Evolutionary conservation across 1,140 invertebrate genomes (phyloP).

Genomic region (Heliconius himera): DNA sequence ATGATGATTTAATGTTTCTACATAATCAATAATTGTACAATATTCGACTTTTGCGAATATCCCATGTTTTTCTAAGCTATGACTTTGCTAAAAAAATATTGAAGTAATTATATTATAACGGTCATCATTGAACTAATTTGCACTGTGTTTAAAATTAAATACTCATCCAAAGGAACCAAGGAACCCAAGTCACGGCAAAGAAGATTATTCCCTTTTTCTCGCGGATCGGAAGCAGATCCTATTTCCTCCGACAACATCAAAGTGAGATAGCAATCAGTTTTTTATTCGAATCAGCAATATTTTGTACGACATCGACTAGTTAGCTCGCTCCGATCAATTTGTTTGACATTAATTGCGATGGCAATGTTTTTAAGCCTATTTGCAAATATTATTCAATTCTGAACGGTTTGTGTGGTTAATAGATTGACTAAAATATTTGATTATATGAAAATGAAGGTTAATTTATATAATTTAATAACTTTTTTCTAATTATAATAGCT

Average conservation of each 20-base stretch:
- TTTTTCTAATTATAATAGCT: too few species aligned
- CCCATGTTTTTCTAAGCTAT: too few species aligned
- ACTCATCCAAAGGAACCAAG: conserved; percentile 48
- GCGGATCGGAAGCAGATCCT: conserved; percentile 78
- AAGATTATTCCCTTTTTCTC: conserved; percentile 77
- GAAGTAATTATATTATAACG: too few species aligned
- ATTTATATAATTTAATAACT: background rate
- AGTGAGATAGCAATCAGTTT: conserved; percentile 78
- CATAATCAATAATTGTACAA: too few species aligned
- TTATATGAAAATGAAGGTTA: background rate
- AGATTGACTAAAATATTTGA: conserved; percentile 7
- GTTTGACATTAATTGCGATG: conserved; percentile 51
- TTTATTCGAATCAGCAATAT: conserved; percentile 79
- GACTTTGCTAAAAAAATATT: too few species aligned
- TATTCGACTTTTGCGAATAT: too few species aligned
- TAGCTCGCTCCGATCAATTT: conserved; percentile 56
- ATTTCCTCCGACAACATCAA: conserved; percentile 80
- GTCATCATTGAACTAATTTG: background rate
- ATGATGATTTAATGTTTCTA: too few species aligned
- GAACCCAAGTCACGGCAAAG: conserved; percentile 64
- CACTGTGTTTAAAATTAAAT: background rate
- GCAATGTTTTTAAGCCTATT: conserved; percentile 19
- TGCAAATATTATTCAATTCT: background rate
- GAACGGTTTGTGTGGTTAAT: background rate
- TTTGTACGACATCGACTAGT: conserved; percentile 69